Conservation (phyloP, 2,888 invertebrate genomes). For the Ellobium chinense region DNA sequence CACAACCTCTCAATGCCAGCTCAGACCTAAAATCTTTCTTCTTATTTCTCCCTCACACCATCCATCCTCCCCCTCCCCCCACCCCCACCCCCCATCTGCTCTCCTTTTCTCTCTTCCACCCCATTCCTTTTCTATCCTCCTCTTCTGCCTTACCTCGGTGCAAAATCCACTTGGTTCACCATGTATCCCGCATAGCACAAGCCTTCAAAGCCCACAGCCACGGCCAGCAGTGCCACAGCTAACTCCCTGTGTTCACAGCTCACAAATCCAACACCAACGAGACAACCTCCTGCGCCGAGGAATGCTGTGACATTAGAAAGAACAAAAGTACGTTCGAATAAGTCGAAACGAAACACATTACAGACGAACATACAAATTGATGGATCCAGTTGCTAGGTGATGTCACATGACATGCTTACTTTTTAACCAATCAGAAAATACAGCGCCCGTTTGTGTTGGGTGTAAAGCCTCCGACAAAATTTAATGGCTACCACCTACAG, state of each 20-base stretch:
- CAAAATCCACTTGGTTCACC: constrained; percentile 76
- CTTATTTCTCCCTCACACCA: not conserved
- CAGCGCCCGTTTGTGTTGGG: too few species aligned
- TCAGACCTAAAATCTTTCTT: too few species aligned
- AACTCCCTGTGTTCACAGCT: constrained; percentile 59
- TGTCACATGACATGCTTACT: too few species aligned
- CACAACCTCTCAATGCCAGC: too few species aligned
- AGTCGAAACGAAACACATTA: not conserved
- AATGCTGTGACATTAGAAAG: constrained; percentile 57
- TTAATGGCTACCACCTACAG: too few species aligned
- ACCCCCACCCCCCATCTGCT: not conserved
- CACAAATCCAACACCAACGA: constrained; percentile 66
- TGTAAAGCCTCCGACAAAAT: too few species aligned
- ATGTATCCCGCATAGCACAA: constrained; percentile 66
- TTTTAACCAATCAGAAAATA: too few species aligned
- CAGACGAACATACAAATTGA: not conserved
- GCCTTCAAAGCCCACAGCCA: constrained; percentile 65
- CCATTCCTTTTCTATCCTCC: not conserved
- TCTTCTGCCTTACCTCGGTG: constrained; percentile 52
- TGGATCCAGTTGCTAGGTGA: too few species aligned
- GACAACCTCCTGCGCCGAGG: constrained; percentile 60
- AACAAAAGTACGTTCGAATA: not conserved
- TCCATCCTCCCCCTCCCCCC: not conserved
- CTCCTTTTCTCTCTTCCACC: not conserved
- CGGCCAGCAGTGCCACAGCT: constrained; percentile 66